These are phyloP conservation scores for Athene noctua DNA, from an alignment of 2,113 vertebrate species.

Conservation along the genomic window DNA sequence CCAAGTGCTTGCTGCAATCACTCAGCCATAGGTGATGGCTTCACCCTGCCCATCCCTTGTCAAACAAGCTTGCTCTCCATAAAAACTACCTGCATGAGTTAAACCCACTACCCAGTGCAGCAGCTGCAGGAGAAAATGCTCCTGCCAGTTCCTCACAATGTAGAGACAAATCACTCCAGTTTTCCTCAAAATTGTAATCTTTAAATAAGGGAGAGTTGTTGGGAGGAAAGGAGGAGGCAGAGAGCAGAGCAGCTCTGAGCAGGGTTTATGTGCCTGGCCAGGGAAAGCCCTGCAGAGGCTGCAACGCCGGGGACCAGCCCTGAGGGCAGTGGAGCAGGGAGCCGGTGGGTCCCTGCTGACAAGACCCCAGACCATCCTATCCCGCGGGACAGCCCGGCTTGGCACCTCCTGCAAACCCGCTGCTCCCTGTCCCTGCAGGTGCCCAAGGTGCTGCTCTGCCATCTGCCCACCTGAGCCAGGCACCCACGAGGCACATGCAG, in stretches of 20 bases:
- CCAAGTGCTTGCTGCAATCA: not conserved
- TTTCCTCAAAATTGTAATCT: not conserved
- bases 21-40: not conserved
- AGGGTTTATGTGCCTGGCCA: accelerated
- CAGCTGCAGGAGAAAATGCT: not conserved
- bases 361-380: not conserved
- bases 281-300: not conserved
- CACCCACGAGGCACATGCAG: accelerated
- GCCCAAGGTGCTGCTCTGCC: not conserved
- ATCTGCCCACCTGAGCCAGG: not conserved
- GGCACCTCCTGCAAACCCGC: not conserved
- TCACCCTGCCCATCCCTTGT: not conserved
- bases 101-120: not conserved
- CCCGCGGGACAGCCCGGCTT: accelerated
- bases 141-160: not conserved
- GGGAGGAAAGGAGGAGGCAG: not conserved
- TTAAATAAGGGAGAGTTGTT: not conserved
- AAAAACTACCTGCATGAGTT: not conserved
- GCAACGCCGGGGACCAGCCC: accelerated
- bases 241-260: not conserved
- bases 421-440: not conserved
- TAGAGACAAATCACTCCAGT: not conserved
- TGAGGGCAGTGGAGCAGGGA: not conserved
- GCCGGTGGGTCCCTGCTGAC: not conserved
- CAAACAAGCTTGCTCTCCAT: not conserved